These are phyloP conservation scores for Catamblyrhynchus diadema DNA, from an alignment of 2,797 vertebrate species.

Conservation along the genomic window DNA sequence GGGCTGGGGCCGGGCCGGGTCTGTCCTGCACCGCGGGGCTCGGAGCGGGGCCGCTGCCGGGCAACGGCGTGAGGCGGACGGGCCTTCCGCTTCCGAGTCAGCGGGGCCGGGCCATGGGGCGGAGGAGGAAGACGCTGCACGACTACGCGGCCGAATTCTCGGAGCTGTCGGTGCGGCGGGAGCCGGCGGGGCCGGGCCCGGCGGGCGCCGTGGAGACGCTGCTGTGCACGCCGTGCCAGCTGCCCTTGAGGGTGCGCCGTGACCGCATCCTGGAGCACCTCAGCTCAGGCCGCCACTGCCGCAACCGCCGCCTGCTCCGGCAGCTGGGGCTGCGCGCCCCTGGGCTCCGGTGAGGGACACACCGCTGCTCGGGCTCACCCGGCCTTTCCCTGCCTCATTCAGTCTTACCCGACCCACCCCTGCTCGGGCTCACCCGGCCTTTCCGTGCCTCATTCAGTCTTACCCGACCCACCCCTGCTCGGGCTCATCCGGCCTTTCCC, in stretches of 20 bases:
- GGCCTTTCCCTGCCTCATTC: neutral
- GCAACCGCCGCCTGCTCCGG: conserved; percentile 57
- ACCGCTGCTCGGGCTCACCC: neutral
- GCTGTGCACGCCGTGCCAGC: conserved; percentile 48
- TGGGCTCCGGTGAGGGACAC: conserved; percentile 15
- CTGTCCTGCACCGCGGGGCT: neutral
- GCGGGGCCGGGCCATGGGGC: conserved; percentile 20
- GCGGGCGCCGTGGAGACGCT: conserved; percentile 30
- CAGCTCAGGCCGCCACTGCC: conserved; percentile 62
- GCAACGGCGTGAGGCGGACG: neutral
- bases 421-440: too few species aligned
- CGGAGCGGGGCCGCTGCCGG: neutral
- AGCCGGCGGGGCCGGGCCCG: neutral
- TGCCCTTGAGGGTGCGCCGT: conserved; percentile 56
- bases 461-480: too few species aligned
- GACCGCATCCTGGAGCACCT: conserved; percentile 65
- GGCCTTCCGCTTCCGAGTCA: conserved; percentile 10
- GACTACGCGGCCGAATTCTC: conserved; percentile 51
- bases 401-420: accelerated
- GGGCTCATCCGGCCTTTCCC: accelerated
- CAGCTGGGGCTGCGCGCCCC: conserved; percentile 28
- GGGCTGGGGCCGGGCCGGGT: too few species aligned
- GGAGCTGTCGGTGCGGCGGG: conserved; percentile 48
- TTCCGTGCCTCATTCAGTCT: too few species aligned
- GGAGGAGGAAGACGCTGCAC: conserved; percentile 59